A percentile compares a stretch with the other conserved stretches of the same genome.
Evolutionary conservation across 2,888 invertebrate species (phyloP).

Genomic region (Ormyrus labotus): DNA sequence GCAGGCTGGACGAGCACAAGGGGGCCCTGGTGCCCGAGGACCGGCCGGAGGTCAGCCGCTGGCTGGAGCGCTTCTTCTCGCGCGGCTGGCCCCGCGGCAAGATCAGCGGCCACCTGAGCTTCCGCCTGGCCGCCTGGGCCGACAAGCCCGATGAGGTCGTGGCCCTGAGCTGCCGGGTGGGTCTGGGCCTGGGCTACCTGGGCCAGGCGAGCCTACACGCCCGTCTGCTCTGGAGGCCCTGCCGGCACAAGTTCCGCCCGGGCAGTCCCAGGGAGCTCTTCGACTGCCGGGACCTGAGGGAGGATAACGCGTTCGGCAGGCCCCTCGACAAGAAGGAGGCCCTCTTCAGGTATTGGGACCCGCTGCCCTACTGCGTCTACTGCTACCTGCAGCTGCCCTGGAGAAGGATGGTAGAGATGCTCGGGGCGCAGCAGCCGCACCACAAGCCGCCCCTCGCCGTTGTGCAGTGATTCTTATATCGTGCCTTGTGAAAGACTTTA

Average conservation of each 20-base stretch:
- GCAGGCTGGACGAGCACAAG: constrained; percentile 83
- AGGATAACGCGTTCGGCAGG: constrained; percentile 66
- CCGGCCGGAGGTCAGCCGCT: constrained; percentile 84
- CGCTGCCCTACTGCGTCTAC: constrained; percentile 90
- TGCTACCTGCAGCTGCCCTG: constrained; percentile 88
- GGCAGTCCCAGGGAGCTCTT: constrained; percentile 72
- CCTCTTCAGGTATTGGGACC: constrained; percentile 90
- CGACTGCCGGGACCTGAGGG: constrained; percentile 63
- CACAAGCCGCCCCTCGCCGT: constrained; percentile 72
- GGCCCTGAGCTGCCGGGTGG: constrained; percentile 84
- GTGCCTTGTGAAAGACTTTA: too few relatives aligned
- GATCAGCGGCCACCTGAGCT: constrained; percentile 87
- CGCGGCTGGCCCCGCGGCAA: constrained; percentile 78
- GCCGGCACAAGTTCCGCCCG: constrained; percentile 76
- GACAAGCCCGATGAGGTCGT: constrained; percentile 78
- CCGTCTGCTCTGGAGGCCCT: constrained; percentile 80
- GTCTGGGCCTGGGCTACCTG: constrained; percentile 88
- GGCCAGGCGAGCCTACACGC: constrained; percentile 85
- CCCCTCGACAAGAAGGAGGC: constrained; percentile 84
- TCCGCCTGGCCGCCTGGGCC: constrained; percentile 83
- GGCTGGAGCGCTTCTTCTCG: constrained; percentile 80
- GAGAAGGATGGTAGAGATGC: constrained; percentile 67
- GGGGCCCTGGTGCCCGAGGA: constrained; percentile 84
- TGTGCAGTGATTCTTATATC: constrained; percentile 62
- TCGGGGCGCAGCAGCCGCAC: constrained; percentile 67